phyloP scores from a whole-genome alignment of 2,113 vertebrate genomes.

The Oenanthe oenanthe region DNA sequence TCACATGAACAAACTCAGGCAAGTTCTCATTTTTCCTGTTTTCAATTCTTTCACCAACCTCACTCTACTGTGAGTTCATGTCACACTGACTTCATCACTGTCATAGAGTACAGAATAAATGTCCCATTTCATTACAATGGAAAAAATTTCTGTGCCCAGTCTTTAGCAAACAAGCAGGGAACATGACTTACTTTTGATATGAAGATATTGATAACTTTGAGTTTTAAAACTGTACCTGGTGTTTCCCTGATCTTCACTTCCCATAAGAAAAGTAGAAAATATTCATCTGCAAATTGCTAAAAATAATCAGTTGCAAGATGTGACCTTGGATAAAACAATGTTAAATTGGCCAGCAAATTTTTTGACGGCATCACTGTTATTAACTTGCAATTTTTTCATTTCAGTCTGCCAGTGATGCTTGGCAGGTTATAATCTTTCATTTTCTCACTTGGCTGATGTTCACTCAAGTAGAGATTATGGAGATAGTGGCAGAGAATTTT shows the following conservation, averaged over 20 bases:
- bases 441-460: constrained; percentile 84
- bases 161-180: constrained; percentile 59
- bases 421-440: constrained; percentile 90
- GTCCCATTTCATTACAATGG: constrained; percentile 9
- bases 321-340: constrained; percentile 85
- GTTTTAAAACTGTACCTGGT: constrained; percentile 44
- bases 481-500: constrained; percentile 78
- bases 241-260: constrained; percentile 59
- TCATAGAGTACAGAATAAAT: not conserved
- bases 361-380: constrained; percentile 81
- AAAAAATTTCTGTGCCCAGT: constrained; percentile 24
- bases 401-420: constrained; percentile 86
- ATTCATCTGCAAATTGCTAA: constrained; percentile 77
- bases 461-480: constrained; percentile 87
- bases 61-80: not conserved
- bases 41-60: not conserved
- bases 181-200: constrained; percentile 15
- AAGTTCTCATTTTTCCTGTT: not conserved
- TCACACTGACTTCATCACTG: not conserved
- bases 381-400: constrained; percentile 88
- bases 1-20: not conserved
- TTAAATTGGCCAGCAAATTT: constrained; percentile 84
- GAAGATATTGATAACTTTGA: constrained; percentile 61
- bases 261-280: constrained; percentile 47
- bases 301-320: constrained; percentile 75